Percentiles rank a stretch among this genome's conserved stretches.
Evolutionary conservation across 2,888 invertebrate genomes (phyloP).

Genomic region (Oithona nana): DNA sequence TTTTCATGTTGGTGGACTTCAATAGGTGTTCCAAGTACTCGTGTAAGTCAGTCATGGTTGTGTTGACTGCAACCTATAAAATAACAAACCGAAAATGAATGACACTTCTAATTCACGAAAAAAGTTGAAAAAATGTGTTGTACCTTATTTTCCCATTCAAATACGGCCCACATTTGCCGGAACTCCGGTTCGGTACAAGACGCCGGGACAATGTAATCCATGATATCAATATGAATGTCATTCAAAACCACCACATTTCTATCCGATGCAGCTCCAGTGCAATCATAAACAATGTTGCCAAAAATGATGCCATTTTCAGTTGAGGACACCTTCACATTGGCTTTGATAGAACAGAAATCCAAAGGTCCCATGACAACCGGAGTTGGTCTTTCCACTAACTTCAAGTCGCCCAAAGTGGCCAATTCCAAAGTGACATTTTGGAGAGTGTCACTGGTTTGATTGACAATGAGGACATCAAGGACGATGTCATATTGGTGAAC

Average conservation of each 20-base stretch:
- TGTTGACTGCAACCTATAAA: slow-evolving; percentile 72
- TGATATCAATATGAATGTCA: slow-evolving; percentile 98
- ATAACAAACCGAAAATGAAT: too few species aligned
- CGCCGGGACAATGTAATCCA: slow-evolving; percentile 96
- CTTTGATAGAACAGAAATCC: slow-evolving; percentile 95
- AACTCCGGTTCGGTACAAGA: slow-evolving; percentile 87
- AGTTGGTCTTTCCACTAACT: slow-evolving; percentile 90
- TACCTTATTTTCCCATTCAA: slow-evolving; percentile 99
- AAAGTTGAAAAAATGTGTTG: background rate
- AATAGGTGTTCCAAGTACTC: slow-evolving; percentile 82
- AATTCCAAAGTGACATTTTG: slow-evolving; percentile 95
- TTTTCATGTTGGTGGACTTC: slow-evolving; percentile 94
- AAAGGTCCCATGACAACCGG: slow-evolving; percentile 86
- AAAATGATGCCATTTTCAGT: slow-evolving; percentile 99
- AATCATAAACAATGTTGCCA: slow-evolving; percentile 96
- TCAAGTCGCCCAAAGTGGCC: slow-evolving; percentile 91
- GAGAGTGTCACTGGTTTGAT: slow-evolving; percentile 91
- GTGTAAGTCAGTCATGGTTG: slow-evolving; percentile 70
- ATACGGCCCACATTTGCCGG: slow-evolving; percentile 99
- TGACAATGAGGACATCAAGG: slow-evolving; percentile 88
- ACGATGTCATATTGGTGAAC: slow-evolving; percentile 98
- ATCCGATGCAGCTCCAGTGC: slow-evolving; percentile 74
- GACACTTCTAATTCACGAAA: background rate
- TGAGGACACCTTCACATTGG: slow-evolving; percentile 83
- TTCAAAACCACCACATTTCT: slow-evolving; percentile 93